phyloP scores from a whole-genome alignment of 2,113 vertebrate genomes.

The Psittacara wagleri region DNA sequence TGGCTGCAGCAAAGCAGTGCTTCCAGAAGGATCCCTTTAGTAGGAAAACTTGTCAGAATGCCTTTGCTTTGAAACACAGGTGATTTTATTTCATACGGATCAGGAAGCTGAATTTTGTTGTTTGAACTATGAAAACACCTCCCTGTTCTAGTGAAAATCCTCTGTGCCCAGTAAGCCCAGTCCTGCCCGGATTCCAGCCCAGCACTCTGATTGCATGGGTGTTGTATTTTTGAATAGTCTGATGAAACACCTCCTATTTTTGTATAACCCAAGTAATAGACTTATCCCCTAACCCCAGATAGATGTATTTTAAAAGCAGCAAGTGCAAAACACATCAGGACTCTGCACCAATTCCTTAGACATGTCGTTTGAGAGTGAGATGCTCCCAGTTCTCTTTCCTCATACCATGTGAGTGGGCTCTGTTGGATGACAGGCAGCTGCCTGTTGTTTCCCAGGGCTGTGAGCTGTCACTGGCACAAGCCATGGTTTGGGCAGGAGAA shows the following conservation, averaged over 20 bases:
- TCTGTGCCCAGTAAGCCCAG: neutral
- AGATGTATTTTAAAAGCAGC: neutral
- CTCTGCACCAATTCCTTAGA: neutral
- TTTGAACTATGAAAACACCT: neutral
- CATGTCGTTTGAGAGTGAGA: rapidly evolving
- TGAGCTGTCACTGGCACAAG: neutral
- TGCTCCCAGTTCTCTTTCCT: neutral
- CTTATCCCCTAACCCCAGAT: neutral
- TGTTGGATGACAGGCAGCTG: neutral
- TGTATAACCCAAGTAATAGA: neutral
- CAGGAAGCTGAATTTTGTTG: neutral
- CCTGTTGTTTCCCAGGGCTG: neutral
- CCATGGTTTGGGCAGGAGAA: neutral
- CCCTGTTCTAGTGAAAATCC: neutral
- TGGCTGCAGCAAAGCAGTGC: neutral
- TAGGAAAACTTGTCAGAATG: neutral
- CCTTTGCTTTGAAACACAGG: neutral
- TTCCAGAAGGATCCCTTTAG: neutral
- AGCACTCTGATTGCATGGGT: neutral
- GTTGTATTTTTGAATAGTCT: neutral
- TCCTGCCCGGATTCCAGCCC: neutral
- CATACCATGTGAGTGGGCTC: rapidly evolving
- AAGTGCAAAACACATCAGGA: neutral
- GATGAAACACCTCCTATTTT: neutral
- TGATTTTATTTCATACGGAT: neutral